phyloP scores from a whole-genome alignment of 2,797 vertebrate genomes.

The Sebastes miniatus region DNA sequence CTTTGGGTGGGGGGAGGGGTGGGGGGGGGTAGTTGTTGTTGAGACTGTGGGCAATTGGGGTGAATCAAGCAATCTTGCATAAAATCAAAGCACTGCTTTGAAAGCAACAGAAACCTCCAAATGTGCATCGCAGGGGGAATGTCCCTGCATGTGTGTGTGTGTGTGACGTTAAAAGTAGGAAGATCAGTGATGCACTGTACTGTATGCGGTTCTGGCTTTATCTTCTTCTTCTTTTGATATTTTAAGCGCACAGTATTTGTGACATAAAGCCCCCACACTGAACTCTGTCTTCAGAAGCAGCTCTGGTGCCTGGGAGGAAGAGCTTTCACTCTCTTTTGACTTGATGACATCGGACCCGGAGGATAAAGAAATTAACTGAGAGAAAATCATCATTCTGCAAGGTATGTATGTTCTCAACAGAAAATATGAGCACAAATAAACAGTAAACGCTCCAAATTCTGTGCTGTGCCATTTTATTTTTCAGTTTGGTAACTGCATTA shows the following conservation, averaged over 20 bases:
- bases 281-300: not conserved
- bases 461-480: not conserved
- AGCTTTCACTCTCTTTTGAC: not conserved
- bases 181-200: not conserved
- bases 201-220: not conserved
- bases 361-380: not conserved
- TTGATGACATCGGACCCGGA: not conserved
- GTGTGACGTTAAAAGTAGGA: constrained; percentile 39
- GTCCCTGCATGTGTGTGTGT: not conserved
- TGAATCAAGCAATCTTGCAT: not conserved
- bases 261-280: not conserved
- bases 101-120: not conserved
- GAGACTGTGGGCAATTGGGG: not conserved
- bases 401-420: constrained; percentile 12
- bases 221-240: not conserved
- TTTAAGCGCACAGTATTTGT: not conserved
- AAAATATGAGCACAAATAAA: not conserved
- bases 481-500: not conserved
- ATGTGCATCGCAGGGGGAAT: not conserved
- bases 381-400: not conserved
- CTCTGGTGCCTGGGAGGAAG: not conserved
- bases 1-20: not conserved
- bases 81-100: not conserved
- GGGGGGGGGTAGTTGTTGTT: no score
- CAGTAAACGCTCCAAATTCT: not conserved